These are phyloP conservation scores for Drosophila cognata DNA, from an alignment of 2,888 invertebrate genomes.

Conservation along the genomic window DNA sequence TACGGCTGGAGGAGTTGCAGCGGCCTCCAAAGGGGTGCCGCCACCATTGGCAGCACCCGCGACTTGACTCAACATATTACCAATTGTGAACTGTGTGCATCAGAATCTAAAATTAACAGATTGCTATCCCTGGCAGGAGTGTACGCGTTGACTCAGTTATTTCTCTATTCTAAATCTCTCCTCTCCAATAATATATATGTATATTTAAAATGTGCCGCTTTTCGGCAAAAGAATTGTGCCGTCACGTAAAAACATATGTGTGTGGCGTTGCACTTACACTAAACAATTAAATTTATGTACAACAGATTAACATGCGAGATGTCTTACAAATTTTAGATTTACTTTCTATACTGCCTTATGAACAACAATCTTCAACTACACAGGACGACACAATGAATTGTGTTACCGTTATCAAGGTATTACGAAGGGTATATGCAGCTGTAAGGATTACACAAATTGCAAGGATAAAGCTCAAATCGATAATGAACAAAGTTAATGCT, in stretches of 20 bases:
- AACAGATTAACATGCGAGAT: conserved; percentile 4
- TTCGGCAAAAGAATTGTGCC: conserved; percentile 21
- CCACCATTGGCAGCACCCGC: conserved; percentile 64
- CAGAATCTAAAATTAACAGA: conserved; percentile 3
- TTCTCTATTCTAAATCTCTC: background rate
- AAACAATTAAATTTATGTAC: conserved; percentile 29
- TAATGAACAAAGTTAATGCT: background rate
- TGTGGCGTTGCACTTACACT: conserved; percentile 31
- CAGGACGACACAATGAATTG: conserved; percentile 23
- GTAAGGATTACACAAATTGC: background rate
- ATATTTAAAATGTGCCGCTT: conserved; percentile 28
- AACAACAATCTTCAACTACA: conserved; percentile 20
- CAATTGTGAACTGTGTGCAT: conserved; percentile 62
- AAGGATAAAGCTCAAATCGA: background rate
- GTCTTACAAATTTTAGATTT: conserved; percentile 15
- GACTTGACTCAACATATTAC: conserved; percentile 68
- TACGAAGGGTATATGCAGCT: background rate
- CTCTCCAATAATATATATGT: background rate
- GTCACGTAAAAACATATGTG: conserved; percentile 10
- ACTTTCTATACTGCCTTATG: conserved; percentile 13
- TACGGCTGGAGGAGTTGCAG: conserved; percentile 14
- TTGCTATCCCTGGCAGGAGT: background rate
- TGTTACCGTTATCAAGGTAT: conserved; percentile 3
- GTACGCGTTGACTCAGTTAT: background rate
- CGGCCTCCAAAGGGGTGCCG: conserved; percentile 54